These are phyloP conservation scores for Notodonta dromedarius DNA, from an alignment of 2,888 invertebrate genomes.

Conservation along the genomic window DNA sequence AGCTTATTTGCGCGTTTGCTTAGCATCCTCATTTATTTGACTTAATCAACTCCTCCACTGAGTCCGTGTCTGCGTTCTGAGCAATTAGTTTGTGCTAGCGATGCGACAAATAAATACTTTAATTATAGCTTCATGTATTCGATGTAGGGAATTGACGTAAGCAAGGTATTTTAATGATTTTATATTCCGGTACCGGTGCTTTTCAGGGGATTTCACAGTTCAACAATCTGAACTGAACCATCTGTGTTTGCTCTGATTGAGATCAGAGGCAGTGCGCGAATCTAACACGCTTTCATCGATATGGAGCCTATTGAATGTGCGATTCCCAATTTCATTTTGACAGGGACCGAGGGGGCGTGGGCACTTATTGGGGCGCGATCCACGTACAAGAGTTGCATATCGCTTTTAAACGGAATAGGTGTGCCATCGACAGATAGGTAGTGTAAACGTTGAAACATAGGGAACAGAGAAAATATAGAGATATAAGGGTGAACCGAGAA, in stretches of 20 bases:
- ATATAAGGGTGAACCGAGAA: too few relatives aligned
- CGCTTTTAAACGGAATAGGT: constrained; percentile 21
- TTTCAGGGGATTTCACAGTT: too few relatives aligned
- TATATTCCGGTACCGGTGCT: too few relatives aligned
- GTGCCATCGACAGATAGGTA: constrained; percentile 6
- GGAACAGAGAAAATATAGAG: too few relatives aligned
- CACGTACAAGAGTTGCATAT: constrained; percentile 22
- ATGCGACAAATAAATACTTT: neutral
- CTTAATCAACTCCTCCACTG: constrained; percentile 9
- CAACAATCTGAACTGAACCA: neutral
- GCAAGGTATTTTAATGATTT: too few relatives aligned
- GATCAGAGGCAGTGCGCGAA: constrained; percentile 5
- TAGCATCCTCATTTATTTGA: constrained; percentile 19
- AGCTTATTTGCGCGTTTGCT: constrained; percentile 17
- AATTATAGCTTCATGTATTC: too few relatives aligned
- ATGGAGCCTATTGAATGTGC: constrained; percentile 20
- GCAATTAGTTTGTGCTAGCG: neutral
- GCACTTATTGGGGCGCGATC: constrained; percentile 19
- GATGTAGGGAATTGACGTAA: too few relatives aligned
- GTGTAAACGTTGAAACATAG: too few relatives aligned
- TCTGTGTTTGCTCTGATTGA: neutral
- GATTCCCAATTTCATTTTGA: constrained; percentile 34
- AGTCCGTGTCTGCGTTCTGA: constrained; percentile 4
- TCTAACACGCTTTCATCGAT: constrained; percentile 21
- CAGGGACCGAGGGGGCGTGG: constrained; percentile 16